These are phyloP conservation scores for Drosophila kohkoa DNA, from an alignment of 1,140 invertebrate genomes.

Conservation along the genomic window DNA sequence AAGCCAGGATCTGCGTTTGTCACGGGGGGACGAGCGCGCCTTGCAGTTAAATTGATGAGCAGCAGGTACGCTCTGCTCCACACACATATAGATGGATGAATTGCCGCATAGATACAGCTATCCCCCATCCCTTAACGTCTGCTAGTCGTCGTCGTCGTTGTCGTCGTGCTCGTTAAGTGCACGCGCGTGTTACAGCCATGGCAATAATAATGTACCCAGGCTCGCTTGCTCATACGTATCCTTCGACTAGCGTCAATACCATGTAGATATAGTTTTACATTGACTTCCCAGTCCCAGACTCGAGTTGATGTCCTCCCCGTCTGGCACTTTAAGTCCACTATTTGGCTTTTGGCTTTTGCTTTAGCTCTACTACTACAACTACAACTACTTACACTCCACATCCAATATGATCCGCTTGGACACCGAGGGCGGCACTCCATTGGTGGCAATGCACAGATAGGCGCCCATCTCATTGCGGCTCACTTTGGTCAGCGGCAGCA, in stretches of 20 bases:
- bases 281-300: not conserved
- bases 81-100: slow-evolving; percentile 47
- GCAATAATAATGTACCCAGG: slow-evolving; percentile 61
- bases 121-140: not conserved
- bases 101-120: slow-evolving; percentile 53
- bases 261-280: not conserved
- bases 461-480: slow-evolving; percentile 95
- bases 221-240: slow-evolving; percentile 6
- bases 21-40: slow-evolving; percentile 61
- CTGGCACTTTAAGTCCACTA: slow-evolving; percentile 28
- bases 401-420: slow-evolving; percentile 95
- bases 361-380: not conserved
- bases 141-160: slow-evolving; percentile 18
- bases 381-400: slow-evolving; percentile 92
- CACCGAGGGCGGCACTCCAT: slow-evolving; percentile 94
- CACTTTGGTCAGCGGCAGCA: slow-evolving; percentile 92
- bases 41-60: slow-evolving; percentile 81
- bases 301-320: not conserved
- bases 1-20: slow-evolving; percentile 61
- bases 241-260: not conserved
- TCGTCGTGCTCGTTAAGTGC: slow-evolving; percentile 69
- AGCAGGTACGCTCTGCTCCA: slow-evolving; percentile 55
- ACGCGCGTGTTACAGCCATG: slow-evolving; percentile 68
- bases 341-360: slow-evolving; percentile 15
- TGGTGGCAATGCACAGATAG: slow-evolving; percentile 92